Percentiles rank a stretch among this genome's conserved stretches.
Evolutionary conservation across 2,888 invertebrate genomes (phyloP).

Genomic region (Dolichopus griseipennis): DNA sequence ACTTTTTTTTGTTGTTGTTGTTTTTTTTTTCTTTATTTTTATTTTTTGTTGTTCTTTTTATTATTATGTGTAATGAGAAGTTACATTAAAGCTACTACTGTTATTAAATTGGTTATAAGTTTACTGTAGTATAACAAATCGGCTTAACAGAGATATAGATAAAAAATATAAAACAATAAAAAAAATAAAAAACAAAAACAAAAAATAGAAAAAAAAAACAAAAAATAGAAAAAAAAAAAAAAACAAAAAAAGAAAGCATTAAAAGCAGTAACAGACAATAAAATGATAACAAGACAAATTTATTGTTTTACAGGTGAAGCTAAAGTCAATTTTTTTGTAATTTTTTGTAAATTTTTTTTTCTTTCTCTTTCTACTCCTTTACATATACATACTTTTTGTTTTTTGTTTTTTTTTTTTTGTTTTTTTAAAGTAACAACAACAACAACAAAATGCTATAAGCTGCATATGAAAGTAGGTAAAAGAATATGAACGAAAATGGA

Average conservation of each 20-base stretch:
- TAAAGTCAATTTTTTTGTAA: background rate
- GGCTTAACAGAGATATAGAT: background rate
- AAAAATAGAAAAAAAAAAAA: background rate
- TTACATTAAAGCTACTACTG: background rate
- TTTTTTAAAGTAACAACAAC: no score
- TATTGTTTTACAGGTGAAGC: background rate
- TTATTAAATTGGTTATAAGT: constrained; percentile 1
- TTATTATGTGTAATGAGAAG: background rate
- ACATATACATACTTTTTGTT: no score
- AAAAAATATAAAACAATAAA: no score
- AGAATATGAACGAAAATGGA: background rate
- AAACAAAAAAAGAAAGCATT: no score
- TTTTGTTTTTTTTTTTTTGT: no score
- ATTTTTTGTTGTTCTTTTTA: no score
- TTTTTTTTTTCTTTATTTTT: no score
- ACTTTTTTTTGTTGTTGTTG: background rate
- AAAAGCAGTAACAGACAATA: background rate
- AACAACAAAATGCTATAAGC: background rate
- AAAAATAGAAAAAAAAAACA: background rate
- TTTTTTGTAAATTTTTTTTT: background rate
- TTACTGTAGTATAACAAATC: background rate
- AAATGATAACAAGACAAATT: background rate
- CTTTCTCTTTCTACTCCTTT: no score
- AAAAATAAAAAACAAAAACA: no score
- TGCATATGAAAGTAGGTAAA: background rate